Conservation (phyloP, 2,113 vertebrate genomes). For the Ameiurus melas region DNA sequence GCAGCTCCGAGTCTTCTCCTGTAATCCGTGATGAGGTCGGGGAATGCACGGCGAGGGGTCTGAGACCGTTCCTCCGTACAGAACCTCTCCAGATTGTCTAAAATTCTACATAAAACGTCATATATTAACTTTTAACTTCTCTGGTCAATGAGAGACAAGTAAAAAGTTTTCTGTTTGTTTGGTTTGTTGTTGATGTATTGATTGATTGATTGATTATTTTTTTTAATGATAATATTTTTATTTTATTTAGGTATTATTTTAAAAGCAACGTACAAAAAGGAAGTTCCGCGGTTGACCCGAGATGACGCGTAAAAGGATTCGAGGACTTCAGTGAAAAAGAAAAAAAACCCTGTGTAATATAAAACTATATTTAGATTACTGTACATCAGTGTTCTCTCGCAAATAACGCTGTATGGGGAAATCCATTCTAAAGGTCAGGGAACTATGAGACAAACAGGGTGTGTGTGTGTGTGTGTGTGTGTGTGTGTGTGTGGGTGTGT, state of each 20-base stretch:
- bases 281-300: neutral
- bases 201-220: too few relatives aligned
- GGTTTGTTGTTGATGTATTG: too few relatives aligned
- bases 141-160: neutral
- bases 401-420: neutral
- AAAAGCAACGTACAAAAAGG: neutral
- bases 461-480: constrained; percentile 4
- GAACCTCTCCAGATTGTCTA: neutral
- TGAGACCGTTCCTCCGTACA: too few relatives aligned
- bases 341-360: neutral
- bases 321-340: neutral
- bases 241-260: neutral
- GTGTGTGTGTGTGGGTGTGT: neutral
- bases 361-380: neutral
- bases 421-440: neutral
- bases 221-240: too few relatives aligned
- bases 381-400: neutral
- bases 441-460: neutral
- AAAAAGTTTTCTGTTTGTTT: neutral
- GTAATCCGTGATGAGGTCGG: too few relatives aligned
- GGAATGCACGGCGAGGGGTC: too few relatives aligned
- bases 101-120: neutral
- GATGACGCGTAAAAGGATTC: neutral
- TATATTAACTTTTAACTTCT: neutral
- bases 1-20: too few relatives aligned